Evolutionary conservation across 2,888 invertebrate genomes (phyloP).

Genomic region (Dolichomitus sp.): DNA sequence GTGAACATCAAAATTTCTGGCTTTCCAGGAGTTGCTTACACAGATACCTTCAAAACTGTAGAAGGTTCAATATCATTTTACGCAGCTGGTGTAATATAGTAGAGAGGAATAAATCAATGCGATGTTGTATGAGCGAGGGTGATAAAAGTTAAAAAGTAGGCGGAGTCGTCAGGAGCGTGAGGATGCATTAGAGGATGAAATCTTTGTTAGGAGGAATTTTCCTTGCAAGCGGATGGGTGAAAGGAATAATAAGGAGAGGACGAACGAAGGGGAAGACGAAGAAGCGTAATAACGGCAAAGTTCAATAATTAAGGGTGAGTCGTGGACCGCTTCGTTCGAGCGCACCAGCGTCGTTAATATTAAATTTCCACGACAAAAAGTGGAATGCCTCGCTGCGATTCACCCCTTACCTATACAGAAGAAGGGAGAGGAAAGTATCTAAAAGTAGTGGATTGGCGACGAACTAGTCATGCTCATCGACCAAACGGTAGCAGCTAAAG

Average conservation of each 20-base stretch:
- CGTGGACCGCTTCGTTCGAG: slow-evolving; percentile 50
- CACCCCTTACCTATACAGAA: slow-evolving; percentile 11
- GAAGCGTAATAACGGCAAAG: slow-evolving; percentile 71
- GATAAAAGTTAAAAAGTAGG: background rate
- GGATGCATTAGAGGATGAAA: slow-evolving; percentile 20
- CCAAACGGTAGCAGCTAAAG: slow-evolving; percentile 7
- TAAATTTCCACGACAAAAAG: slow-evolving; percentile 62
- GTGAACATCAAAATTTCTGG: background rate
- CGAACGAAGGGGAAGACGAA: slow-evolving; percentile 19
- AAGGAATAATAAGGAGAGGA: slow-evolving; percentile 48
- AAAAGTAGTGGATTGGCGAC: slow-evolving; percentile 6
- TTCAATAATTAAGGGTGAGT: slow-evolving; percentile 75
- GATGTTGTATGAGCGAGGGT: background rate
- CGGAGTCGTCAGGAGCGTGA: background rate
- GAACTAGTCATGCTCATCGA: slow-evolving; percentile 9
- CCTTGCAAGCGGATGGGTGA: slow-evolving; percentile 27
- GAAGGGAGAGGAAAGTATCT: background rate
- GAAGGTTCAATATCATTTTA: background rate
- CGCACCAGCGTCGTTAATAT: slow-evolving; percentile 50
- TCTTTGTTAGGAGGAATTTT: slow-evolving; percentile 42
- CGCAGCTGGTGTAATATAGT: background rate
- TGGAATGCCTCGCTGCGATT: slow-evolving; percentile 24
- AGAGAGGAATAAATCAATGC: background rate
- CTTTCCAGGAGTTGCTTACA: too few species aligned
- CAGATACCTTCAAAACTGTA: background rate